These are phyloP conservation scores for Rhincodon typus DNA, from an alignment of 2,797 vertebrate species.

Conservation along the genomic window DNA sequence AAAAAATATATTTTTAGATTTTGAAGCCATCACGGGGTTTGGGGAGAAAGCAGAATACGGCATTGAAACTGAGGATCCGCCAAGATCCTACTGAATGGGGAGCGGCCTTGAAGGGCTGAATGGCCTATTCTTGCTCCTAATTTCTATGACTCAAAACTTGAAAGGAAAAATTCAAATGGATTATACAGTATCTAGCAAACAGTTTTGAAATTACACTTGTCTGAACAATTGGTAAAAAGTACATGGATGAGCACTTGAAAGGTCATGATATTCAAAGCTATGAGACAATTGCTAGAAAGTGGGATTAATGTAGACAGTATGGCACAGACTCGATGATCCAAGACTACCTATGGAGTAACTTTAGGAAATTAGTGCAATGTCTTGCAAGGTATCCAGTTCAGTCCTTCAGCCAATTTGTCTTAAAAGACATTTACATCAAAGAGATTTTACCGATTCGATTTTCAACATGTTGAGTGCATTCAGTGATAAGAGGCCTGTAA, in stretches of 20 bases:
- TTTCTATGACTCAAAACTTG: neutral
- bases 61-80: no score
- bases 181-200: neutral
- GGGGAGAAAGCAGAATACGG: no score
- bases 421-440: neutral
- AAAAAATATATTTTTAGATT: no score
- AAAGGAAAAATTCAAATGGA: neutral
- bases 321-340: no score
- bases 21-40: no score
- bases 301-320: no score
- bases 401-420: neutral
- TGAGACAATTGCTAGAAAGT: no score
- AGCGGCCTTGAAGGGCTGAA: no score
- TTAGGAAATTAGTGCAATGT: neutral
- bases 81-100: no score
- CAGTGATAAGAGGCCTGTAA: neutral
- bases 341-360: neutral
- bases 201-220: neutral
- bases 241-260: no score
- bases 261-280: no score
- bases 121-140: no score
- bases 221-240: neutral
- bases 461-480: neutral
- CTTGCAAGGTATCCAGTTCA: neutral
- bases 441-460: neutral